phyloP scores from a whole-genome alignment of 2,888 invertebrate genomes.

The Norana najaformis region DNA sequence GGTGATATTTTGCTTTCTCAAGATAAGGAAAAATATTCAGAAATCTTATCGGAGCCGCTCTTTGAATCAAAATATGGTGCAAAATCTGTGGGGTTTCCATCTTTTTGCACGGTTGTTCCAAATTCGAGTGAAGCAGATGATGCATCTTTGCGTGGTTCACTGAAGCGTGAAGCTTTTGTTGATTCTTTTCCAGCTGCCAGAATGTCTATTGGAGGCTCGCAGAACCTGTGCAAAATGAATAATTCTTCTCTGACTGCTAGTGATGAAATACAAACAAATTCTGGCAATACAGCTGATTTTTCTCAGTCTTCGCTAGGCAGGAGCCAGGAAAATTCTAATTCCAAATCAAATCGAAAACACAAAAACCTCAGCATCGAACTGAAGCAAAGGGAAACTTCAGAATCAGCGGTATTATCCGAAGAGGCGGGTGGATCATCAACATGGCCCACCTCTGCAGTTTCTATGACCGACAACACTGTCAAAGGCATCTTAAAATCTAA shows the following conservation, averaged over 20 bases:
- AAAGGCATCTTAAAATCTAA: neutral
- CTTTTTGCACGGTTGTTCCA: conserved; percentile 23
- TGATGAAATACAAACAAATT: neutral
- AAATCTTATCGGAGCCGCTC: too few relatives aligned
- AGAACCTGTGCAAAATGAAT: neutral
- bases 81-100: neutral
- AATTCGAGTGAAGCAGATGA: conserved; percentile 20
- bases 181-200: neutral
- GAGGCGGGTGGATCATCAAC: neutral
- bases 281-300: neutral
- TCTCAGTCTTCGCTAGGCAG: neutral
- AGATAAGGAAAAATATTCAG: neutral
- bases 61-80: neutral
- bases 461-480: neutral
- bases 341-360: neutral
- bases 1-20: neutral
- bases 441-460: neutral
- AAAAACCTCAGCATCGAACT: neutral
- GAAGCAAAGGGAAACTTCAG: neutral
- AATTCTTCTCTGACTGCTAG: neutral
- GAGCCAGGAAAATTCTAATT: neutral
- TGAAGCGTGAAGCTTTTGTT: neutral
- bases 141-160: neutral
- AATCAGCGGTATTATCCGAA: neutral
- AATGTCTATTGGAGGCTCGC: neutral